These are phyloP conservation scores for Arothron firmamentum DNA, from an alignment of 2,113 vertebrate genomes.

Conservation along the genomic window DNA sequence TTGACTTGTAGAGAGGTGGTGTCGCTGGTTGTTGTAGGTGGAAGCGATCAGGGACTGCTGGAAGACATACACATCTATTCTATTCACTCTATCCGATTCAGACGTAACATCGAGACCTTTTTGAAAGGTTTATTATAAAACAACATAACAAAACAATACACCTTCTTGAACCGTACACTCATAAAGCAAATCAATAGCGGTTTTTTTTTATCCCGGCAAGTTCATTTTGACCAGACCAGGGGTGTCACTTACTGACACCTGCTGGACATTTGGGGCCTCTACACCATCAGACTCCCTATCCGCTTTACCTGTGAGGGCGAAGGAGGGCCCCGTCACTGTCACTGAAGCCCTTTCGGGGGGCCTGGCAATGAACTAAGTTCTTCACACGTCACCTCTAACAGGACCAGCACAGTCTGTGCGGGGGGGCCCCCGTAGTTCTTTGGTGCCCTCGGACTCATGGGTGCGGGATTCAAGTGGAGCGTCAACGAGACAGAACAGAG, in stretches of 20 bases:
- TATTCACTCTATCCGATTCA: too few relatives aligned
- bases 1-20: too few relatives aligned
- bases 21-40: too few relatives aligned
- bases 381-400: slow-evolving; percentile 11
- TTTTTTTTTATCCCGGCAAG: slow-evolving; percentile 20
- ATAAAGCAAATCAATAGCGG: slow-evolving; percentile 39
- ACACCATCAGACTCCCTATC: neutral
- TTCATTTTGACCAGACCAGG: slow-evolving; percentile 10
- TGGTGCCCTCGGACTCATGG: slow-evolving; percentile 23
- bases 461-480: slow-evolving; percentile 8
- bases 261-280: slow-evolving; percentile 4
- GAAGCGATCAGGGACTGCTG: too few relatives aligned
- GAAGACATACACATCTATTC: too few relatives aligned
- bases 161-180: slow-evolving; percentile 20
- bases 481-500: slow-evolving; percentile 13
- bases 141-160: slow-evolving; percentile 48
- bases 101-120: too few relatives aligned
- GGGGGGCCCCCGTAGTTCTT: slow-evolving; percentile 30
- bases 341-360: neutral
- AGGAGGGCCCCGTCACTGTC: slow-evolving; percentile 12
- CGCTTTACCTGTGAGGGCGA: slow-evolving; percentile 1
- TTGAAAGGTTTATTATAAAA: slow-evolving; percentile 59
- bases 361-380: neutral
- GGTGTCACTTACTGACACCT: neutral
- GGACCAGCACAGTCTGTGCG: slow-evolving; percentile 3